phyloP scores from a whole-genome alignment of 2,113 vertebrate species.

The Baryphthengus martii region DNA sequence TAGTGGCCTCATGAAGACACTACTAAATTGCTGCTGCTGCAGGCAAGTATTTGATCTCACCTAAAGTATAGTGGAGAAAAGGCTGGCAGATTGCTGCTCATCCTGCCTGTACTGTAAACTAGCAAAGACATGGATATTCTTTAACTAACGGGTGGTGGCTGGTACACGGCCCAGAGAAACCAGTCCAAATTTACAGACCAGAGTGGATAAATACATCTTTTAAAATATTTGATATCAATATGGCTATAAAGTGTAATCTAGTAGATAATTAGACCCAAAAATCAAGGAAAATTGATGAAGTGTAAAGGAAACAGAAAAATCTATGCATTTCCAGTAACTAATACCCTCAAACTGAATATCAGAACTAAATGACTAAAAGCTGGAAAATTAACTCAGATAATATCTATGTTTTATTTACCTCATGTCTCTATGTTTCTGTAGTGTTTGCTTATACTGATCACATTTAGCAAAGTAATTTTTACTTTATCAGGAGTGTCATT shows the following conservation, averaged over 20 bases:
- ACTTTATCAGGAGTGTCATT: neutral
- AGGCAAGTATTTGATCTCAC: slow-evolving; percentile 49
- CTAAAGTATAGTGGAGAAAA: neutral
- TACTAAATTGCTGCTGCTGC: slow-evolving; percentile 59
- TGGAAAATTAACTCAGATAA: neutral
- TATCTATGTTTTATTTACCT: neutral
- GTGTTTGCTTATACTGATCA: neutral
- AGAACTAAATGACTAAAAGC: neutral
- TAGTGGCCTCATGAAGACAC: slow-evolving; percentile 59
- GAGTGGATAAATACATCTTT: neutral
- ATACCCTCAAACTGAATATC: neutral
- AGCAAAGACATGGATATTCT: neutral
- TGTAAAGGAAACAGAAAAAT: slow-evolving; percentile 21
- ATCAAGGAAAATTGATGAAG: neutral
- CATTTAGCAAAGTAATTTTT: neutral
- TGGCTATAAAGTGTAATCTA: slow-evolving; percentile 34
- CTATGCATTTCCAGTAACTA: neutral
- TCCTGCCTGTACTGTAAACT: neutral
- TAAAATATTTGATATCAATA: neutral
- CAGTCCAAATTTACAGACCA: neutral
- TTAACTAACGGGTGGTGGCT: neutral
- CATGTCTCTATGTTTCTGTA: neutral
- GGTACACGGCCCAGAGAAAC: neutral
- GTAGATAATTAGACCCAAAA: slow-evolving; percentile 19
- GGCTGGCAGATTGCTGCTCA: neutral